Evolutionary conservation across 2,888 invertebrate genomes (phyloP).

Genomic region (Seira ritae): DNA sequence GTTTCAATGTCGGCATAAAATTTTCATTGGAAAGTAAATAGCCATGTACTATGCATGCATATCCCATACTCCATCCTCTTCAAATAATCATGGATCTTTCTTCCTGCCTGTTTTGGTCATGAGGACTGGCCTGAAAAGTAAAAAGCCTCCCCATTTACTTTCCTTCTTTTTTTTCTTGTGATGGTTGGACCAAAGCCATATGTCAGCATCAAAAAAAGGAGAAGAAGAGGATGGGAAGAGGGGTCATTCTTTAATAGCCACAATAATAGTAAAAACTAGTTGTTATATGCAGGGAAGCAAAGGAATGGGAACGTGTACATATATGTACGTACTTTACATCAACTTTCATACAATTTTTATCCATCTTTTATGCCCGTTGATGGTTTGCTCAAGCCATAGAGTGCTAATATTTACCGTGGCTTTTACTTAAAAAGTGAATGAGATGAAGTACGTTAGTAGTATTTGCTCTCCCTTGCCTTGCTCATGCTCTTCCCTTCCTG

Average conservation of each 20-base stretch:
- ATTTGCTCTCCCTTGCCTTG: background rate
- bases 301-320: no score
- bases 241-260: constrained; percentile 41
- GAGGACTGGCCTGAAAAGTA: background rate
- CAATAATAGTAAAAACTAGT: constrained; percentile 43
- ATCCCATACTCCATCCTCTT: background rate
- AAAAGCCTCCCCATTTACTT: background rate
- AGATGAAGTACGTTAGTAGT: background rate
- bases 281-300: constrained; percentile 1
- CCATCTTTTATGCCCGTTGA: constrained; percentile 8
- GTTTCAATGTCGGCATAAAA: constrained; percentile 11
- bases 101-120: background rate
- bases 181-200: background rate
- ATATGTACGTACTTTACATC: background rate
- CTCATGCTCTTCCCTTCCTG: background rate
- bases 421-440: constrained; percentile 21
- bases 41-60: background rate
- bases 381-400: background rate
- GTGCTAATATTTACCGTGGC: constrained; percentile 44
- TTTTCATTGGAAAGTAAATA: constrained; percentile 11
- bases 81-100: background rate
- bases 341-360: constrained; percentile 14
- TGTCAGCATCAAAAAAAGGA: constrained; percentile 10
- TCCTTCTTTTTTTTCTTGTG: background rate
- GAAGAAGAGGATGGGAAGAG: constrained; percentile 6